Evolutionary conservation across 2,888 invertebrate species (phyloP).

Genomic region (Xylocampa areola): DNA sequence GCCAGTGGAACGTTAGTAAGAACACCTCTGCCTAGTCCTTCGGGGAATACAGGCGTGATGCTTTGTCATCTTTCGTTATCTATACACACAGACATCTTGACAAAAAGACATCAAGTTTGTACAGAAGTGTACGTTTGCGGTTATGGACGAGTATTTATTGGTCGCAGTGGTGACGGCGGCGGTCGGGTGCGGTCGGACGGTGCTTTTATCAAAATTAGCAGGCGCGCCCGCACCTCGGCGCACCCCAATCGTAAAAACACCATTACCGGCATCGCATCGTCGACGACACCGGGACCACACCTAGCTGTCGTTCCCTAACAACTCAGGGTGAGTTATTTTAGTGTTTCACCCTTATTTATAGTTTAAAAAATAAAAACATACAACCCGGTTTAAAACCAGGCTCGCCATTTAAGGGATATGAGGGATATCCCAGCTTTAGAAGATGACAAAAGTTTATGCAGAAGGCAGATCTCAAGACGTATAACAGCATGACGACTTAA

Average conservation of each 20-base stretch:
- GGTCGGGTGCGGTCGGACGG: conserved; percentile 84
- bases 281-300: conserved; percentile 80
- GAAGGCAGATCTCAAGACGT: conserved; percentile 53
- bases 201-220: conserved; percentile 89
- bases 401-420: conserved; percentile 62
- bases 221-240: conserved; percentile 82
- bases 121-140: conserved; percentile 30
- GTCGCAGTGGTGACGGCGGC: conserved; percentile 71
- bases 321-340: conserved; percentile 69
- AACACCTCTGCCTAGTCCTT: too few species aligned
- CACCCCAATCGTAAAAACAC: conserved; percentile 88
- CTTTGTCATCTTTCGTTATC: too few species aligned
- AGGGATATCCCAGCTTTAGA: conserved; percentile 40
- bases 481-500: conserved; percentile 52
- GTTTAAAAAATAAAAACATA: conserved; percentile 28
- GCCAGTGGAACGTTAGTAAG: too few species aligned
- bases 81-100: too few species aligned
- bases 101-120: not conserved
- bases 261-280: conserved; percentile 82
- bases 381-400: conserved; percentile 54
- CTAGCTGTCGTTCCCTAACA: conserved; percentile 81
- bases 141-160: conserved; percentile 70
- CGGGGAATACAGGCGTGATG: too few species aligned
- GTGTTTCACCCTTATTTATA: conserved; percentile 42
- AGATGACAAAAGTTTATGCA: conserved; percentile 37